Percentiles rank a stretch among this genome's conserved stretches.
These are phyloP conservation scores for Ardeotis arabs DNA, from an alignment of 2,113 vertebrate species.

Conservation along the genomic window DNA sequence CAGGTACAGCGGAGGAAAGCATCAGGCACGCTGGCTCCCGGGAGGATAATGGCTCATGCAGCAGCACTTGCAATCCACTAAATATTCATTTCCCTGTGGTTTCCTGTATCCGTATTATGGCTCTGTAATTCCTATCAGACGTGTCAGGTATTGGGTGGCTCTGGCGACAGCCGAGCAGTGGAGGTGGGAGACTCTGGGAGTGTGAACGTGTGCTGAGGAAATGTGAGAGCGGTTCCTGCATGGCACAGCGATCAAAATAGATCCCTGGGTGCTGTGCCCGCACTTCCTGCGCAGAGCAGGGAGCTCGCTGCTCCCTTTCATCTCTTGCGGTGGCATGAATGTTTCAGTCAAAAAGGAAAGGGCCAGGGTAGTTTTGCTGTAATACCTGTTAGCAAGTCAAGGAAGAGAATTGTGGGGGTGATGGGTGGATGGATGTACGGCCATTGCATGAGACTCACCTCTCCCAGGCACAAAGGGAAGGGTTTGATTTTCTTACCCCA, in stretches of 20 bases:
- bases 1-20: not conserved
- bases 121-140: not conserved
- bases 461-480: not conserved
- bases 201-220: not conserved
- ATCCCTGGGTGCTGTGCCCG: not conserved
- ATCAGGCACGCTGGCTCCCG: not conserved
- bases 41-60: not conserved
- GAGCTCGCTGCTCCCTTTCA: not conserved
- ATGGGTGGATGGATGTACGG: not conserved
- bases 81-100: not conserved
- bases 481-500: not conserved
- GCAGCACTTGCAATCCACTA: not conserved
- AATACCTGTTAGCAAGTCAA: not conserved
- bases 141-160: not conserved
- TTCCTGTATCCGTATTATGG: not conserved
- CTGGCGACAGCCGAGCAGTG: not conserved
- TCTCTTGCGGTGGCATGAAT: not conserved
- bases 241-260: not conserved
- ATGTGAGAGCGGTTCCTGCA: not conserved
- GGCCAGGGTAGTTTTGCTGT: not conserved
- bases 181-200: not conserved
- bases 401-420: not conserved
- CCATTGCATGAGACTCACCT: not conserved
- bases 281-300: rapidly evolving
- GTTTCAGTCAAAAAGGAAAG: not conserved